phyloP scores from a whole-genome alignment of 2,797 vertebrate genomes.

The Pipistrellus kuhlii region DNA sequence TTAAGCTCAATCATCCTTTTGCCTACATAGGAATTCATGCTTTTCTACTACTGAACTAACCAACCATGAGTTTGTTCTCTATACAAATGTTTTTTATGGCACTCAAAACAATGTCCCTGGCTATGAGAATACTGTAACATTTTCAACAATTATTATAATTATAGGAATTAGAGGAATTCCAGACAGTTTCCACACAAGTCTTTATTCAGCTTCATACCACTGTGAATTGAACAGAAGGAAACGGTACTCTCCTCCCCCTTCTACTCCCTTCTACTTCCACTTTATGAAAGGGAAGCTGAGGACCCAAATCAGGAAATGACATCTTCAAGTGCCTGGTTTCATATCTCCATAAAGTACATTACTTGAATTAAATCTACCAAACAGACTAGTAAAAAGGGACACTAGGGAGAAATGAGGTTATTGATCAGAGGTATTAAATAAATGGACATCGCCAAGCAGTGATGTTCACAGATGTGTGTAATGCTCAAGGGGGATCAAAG shows the following conservation, averaged over 20 bases:
- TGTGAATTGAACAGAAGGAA: constrained; percentile 13
- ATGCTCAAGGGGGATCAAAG: not conserved
- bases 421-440: constrained; percentile 69
- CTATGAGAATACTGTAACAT: not conserved
- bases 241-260: not conserved
- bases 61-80: not conserved
- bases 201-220: not conserved
- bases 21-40: not conserved
- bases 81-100: not conserved
- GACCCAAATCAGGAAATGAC: constrained; percentile 59
- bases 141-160: not conserved
- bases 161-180: constrained; percentile 19
- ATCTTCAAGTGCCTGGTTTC: constrained; percentile 35
- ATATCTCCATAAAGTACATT: constrained; percentile 68
- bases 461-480: constrained; percentile 1
- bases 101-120: constrained; percentile 5
- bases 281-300: constrained; percentile 27
- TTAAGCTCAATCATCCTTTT: not conserved
- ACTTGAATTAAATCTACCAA: constrained; percentile 77
- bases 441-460: constrained; percentile 30
- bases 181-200: constrained; percentile 2
- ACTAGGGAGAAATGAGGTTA: constrained; percentile 69
- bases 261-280: not conserved
- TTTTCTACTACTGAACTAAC: constrained; percentile 29
- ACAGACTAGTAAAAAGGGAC: constrained; percentile 62